Conservation (phyloP, 2,113 vertebrate species). For the Trematomus loennbergii region DNA sequence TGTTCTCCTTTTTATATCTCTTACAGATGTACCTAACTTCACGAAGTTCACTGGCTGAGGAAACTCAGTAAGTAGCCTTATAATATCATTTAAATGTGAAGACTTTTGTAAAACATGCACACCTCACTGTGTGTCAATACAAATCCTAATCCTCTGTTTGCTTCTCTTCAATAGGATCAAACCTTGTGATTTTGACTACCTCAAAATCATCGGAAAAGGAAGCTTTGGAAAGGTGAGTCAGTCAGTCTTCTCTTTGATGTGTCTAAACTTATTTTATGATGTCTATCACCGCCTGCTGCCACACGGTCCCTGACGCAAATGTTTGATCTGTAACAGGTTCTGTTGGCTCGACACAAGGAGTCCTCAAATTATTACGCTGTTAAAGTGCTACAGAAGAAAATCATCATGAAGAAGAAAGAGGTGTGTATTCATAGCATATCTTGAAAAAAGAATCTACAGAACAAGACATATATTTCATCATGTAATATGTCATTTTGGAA, state of each 20-base stretch:
- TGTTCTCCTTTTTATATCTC: background rate
- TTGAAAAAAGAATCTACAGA: no score
- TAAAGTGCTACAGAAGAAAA: constrained; percentile 89
- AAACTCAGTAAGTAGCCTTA: constrained; percentile 81
- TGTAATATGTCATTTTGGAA: background rate
- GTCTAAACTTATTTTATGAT: background rate
- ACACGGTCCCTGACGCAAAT: constrained; percentile 5
- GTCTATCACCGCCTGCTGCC: rapidly evolving
- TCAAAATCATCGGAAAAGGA: constrained; percentile 88
- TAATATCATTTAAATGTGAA: background rate
- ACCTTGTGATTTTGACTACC: constrained; percentile 87
- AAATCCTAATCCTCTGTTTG: background rate
- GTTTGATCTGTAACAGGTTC: constrained; percentile 73
- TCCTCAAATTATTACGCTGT: constrained; percentile 84
- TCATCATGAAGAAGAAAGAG: constrained; percentile 88
- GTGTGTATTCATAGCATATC: constrained; percentile 53
- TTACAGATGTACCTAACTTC: constrained; percentile 74
- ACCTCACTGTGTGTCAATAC: background rate
- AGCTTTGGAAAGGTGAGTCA: constrained; percentile 86
- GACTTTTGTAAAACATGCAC: background rate
- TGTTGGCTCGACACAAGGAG: constrained; percentile 86
- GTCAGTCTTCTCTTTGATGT: no score
- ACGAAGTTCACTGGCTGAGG: constrained; percentile 80
- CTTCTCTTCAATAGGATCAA: constrained; percentile 76
- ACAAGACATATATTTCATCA: background rate